Evolutionary conservation across 2,113 vertebrate genomes (phyloP).

Genomic region (Podarcis cretensis): DNA sequence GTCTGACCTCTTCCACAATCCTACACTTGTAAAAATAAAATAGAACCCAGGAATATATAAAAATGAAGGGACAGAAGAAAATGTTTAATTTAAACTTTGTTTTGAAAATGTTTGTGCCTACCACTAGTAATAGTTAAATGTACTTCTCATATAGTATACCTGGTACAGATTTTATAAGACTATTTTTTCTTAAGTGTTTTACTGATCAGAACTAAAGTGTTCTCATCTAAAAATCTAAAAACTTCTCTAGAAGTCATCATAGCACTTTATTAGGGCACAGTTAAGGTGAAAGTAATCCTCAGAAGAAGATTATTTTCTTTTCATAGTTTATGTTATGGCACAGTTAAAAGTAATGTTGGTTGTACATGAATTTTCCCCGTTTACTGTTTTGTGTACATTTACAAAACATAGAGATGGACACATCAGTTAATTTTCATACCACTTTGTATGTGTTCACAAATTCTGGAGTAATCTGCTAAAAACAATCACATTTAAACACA

Average conservation of each 20-base stretch:
- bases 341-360: not conserved
- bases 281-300: not conserved
- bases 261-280: not conserved
- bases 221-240: not conserved
- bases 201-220: not conserved
- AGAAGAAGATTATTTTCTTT: not conserved
- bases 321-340: not conserved
- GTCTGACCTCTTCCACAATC: constrained; percentile 25
- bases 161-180: not conserved
- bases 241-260: not conserved
- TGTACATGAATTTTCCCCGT: not conserved
- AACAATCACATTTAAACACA: no score
- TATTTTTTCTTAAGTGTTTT: not conserved
- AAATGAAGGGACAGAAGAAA: not conserved
- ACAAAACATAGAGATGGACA: not conserved
- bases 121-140: not conserved
- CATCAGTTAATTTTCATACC: no score
- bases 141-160: not conserved
- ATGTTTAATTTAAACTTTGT: not conserved
- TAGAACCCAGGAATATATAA: not conserved
- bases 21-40: constrained; percentile 15
- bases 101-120: not conserved
- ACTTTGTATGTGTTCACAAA: no score
- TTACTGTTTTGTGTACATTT: not conserved
- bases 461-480: no score